A percentile compares a stretch with the other conserved stretches of the same genome.
Conservation (phyloP, 1,140 invertebrate genomes). For the Centruroides vittatus region DNA sequence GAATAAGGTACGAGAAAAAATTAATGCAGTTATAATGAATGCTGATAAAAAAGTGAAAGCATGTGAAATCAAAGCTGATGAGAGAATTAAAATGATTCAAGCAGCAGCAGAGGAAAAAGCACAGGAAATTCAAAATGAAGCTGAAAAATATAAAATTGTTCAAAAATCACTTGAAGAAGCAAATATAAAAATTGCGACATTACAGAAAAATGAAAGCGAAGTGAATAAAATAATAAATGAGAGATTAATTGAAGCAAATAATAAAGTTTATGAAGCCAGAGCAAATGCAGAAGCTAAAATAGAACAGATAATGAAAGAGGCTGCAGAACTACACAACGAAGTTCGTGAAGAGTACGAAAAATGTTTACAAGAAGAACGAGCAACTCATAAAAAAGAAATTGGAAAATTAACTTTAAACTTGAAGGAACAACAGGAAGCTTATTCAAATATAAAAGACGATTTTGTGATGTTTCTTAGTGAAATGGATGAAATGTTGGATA, state of each 20-base stretch:
- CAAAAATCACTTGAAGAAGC: conserved; percentile 1
- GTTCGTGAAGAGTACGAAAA: no score
- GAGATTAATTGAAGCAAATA: conserved; percentile 2
- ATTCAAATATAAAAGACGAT: no score
- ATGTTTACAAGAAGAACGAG: no score
- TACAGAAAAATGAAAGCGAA: conserved; percentile 1
- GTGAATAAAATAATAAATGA: conserved; percentile 4
- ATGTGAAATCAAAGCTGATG: conserved; percentile 2
- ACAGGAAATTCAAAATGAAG: conserved; percentile 3
- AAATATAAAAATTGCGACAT: conserved; percentile 1
- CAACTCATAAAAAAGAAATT: no score
- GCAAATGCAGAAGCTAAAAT: conserved; percentile 9
- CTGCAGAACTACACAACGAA: no score
- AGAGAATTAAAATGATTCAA: conserved; percentile 5
- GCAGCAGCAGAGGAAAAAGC: conserved; percentile 1
- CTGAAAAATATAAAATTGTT: background rate
- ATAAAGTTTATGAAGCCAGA: conserved; percentile 7
- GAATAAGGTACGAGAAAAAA: background rate
- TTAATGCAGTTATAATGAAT: conserved; percentile 1
- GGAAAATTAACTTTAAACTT: no score
- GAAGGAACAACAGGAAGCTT: no score
- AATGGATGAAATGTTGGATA: no score
- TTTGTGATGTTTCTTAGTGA: no score
- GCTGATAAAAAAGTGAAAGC: conserved; percentile 7
- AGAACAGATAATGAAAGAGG: background rate